Evolutionary conservation across 2,797 vertebrate species (phyloP).

Genomic region (Miichthys miiuy): DNA sequence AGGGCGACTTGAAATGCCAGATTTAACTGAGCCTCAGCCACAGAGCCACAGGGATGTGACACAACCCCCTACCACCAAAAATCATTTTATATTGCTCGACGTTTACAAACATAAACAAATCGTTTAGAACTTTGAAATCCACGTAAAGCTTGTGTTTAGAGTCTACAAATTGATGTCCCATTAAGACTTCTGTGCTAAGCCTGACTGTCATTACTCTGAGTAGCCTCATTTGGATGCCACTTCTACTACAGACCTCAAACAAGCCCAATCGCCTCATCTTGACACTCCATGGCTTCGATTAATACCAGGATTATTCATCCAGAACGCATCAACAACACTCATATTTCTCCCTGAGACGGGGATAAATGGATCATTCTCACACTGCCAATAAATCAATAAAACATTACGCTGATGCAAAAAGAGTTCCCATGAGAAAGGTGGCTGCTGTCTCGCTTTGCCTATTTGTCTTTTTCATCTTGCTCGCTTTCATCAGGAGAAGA

Average conservation of each 20-base stretch:
- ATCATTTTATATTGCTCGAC: constrained; percentile 2
- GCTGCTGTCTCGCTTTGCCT: constrained; percentile 15
- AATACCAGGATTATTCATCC: constrained; percentile 74
- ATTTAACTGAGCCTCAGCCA: constrained; percentile 40
- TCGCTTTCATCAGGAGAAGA: constrained; percentile 34
- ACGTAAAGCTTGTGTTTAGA: constrained; percentile 17
- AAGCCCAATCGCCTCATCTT: constrained; percentile 55
- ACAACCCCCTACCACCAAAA: not conserved
- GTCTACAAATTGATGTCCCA: constrained; percentile 3
- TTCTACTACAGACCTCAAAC: constrained; percentile 44
- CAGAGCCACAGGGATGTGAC: constrained; percentile 5
- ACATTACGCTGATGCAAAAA: constrained; percentile 76
- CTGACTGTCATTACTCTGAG: not conserved
- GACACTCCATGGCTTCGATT: constrained; percentile 73
- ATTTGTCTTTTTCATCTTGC: constrained; percentile 48
- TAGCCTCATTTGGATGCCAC: constrained; percentile 35
- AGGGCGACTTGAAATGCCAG: constrained; percentile 50
- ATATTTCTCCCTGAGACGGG: constrained; percentile 74
- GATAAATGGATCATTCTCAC: constrained; percentile 78
- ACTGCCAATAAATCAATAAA: constrained; percentile 83
- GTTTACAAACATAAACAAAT: constrained; percentile 15
- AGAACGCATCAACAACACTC: constrained; percentile 69
- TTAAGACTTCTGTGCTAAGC: constrained; percentile 3
- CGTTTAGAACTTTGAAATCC: not conserved
- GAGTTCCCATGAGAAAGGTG: constrained; percentile 67